A percentile compares a stretch with the other conserved stretches of the same genome.
Evolutionary conservation across 2,797 vertebrate species (phyloP).

Genomic region (Simalia tracyae): DNA sequence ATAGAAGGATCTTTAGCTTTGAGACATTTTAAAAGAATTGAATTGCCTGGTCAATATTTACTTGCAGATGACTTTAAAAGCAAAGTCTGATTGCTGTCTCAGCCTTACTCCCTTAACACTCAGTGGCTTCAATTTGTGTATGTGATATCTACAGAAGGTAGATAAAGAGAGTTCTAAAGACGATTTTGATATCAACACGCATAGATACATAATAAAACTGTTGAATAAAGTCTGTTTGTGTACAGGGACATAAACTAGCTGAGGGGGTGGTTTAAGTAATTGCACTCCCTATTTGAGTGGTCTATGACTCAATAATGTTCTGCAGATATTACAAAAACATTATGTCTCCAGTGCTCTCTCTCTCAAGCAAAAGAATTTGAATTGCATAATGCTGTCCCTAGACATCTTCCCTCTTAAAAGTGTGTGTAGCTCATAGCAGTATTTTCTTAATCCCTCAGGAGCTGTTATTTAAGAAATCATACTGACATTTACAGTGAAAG

Average conservation of each 20-base stretch:
- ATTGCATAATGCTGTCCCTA: background rate
- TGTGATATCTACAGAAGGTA: background rate
- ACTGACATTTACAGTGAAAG: conserved; percentile 33
- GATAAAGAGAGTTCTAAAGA: background rate
- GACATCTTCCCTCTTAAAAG: background rate
- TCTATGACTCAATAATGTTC: background rate
- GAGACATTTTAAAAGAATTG: background rate
- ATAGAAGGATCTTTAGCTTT: conserved; percentile 8
- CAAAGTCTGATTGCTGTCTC: background rate
- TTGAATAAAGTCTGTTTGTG: background rate
- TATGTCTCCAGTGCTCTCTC: background rate
- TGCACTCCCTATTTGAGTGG: background rate
- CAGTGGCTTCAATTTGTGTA: conserved; percentile 39
- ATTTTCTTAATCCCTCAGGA: conserved; percentile 42
- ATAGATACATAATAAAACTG: background rate
- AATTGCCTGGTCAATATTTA: background rate
- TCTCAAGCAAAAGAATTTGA: background rate
- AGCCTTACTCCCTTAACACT: background rate
- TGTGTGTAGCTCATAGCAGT: conserved; percentile 22
- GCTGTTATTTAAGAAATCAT: conserved; percentile 25
- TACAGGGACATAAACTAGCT: background rate
- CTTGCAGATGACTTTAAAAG: conserved; percentile 7
- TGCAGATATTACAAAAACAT: background rate
- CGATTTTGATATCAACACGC: background rate
- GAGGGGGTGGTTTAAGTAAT: background rate